A percentile compares a stretch with the other conserved stretches of the same genome.
These are phyloP conservation scores for Hyaena hyaena DNA, from an alignment of 2,113 vertebrate species.

Conservation along the genomic window DNA sequence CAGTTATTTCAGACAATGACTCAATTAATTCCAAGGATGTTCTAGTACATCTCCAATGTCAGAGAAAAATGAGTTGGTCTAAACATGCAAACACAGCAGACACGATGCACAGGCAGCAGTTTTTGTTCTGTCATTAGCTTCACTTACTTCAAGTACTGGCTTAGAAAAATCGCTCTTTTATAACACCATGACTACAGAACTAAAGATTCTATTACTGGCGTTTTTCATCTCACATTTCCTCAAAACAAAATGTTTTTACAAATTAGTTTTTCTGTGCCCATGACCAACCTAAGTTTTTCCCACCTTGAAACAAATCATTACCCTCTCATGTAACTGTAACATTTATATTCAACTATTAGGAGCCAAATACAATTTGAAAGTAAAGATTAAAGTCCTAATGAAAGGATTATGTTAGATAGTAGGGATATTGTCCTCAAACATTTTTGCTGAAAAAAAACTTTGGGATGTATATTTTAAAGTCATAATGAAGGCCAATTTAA, in stretches of 20 bases:
- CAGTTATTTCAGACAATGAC: not conserved
- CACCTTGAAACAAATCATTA: constrained; percentile 28
- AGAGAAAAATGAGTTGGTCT: not conserved
- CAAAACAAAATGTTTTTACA: not conserved
- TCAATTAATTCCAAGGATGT: not conserved
- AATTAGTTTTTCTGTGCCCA: not conserved
- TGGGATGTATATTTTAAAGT: constrained; percentile 43
- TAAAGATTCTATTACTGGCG: not conserved
- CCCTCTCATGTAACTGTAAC: not conserved
- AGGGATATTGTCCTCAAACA: not conserved
- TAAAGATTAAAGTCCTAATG: constrained; percentile 32
- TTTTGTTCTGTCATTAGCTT: not conserved
- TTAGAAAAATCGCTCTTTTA: not conserved
- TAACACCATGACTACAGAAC: constrained; percentile 26
- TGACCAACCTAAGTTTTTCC: not conserved
- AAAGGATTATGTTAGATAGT: not conserved
- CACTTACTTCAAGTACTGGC: constrained; percentile 25
- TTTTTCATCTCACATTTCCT: not conserved
- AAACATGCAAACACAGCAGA: not conserved
- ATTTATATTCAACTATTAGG: constrained; percentile 26
- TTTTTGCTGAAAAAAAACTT: not conserved
- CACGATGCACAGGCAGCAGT: not conserved
- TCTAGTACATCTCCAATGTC: not conserved
- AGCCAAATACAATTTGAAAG: constrained; percentile 1
- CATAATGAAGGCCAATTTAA: not conserved